phyloP scores from a whole-genome alignment of 2,113 vertebrate species.

The Pygoscelis antarcticus region DNA sequence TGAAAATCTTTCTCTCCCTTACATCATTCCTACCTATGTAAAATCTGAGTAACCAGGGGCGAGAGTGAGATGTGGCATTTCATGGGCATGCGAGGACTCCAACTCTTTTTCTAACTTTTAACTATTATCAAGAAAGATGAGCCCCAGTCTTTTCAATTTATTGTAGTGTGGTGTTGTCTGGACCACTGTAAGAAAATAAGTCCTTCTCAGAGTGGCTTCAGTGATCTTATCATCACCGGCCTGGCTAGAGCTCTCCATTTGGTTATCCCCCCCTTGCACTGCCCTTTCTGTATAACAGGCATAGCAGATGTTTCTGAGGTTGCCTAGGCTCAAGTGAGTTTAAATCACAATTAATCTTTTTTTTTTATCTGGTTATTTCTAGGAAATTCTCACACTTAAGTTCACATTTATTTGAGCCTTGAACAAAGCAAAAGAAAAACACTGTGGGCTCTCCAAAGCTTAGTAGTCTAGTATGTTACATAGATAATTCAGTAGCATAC shows the following conservation, averaged over 20 bases:
- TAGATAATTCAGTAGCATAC: background rate
- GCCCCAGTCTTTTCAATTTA: background rate
- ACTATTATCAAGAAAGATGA: background rate
- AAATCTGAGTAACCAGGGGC: background rate
- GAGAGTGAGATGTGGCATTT: background rate
- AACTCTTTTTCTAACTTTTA: background rate
- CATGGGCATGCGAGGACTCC: background rate
- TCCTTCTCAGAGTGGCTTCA: background rate
- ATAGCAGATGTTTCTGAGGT: background rate
- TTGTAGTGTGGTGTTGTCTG: background rate
- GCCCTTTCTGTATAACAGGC: background rate
- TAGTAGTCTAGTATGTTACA: background rate
- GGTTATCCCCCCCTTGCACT: background rate
- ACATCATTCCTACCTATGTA: background rate
- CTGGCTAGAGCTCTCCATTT: background rate
- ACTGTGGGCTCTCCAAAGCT: background rate
- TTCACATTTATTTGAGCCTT: background rate
- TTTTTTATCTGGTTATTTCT: background rate
- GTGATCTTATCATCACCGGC: background rate
- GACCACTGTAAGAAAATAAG: background rate
- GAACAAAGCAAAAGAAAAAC: background rate
- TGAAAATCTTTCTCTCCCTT: background rate
- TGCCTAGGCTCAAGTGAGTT: background rate
- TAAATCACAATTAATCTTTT: background rate
- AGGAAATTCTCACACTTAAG: background rate